Conservation (phyloP, 2,113 vertebrate species). For the Diphyllodes magnificus region DNA sequence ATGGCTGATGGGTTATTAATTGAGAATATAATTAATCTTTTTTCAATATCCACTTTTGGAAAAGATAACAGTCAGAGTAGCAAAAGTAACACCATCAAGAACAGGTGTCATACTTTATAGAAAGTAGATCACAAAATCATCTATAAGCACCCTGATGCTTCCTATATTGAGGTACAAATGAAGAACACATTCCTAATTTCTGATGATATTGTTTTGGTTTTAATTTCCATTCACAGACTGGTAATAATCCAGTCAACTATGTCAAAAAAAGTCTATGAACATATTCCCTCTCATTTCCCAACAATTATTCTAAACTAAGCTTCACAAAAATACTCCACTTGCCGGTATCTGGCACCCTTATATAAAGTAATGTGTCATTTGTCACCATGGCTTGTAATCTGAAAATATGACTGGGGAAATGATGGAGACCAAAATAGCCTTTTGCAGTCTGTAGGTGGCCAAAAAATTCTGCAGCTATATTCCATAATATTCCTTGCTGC, state of each 20-base stretch:
- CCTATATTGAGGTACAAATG: neutral
- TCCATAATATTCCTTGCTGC: neutral
- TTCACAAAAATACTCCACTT: neutral
- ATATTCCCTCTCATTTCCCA: neutral
- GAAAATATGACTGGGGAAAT: conserved; percentile 21
- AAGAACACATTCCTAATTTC: neutral
- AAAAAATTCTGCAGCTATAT: neutral
- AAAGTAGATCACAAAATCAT: neutral
- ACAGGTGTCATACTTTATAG: neutral
- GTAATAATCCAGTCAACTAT: neutral
- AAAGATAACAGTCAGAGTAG: neutral
- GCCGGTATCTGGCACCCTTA: neutral
- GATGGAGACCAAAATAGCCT: conserved; percentile 26
- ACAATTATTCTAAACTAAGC: neutral
- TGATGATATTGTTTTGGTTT: neutral
- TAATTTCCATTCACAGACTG: neutral
- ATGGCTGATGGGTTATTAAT: neutral
- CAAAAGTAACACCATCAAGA: neutral
- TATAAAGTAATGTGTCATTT: conserved; percentile 31
- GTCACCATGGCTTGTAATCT: neutral
- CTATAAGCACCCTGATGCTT: neutral
- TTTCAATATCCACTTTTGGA: neutral
- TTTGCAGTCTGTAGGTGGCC: conserved; percentile 9
- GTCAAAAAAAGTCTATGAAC: neutral
- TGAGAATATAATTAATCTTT: neutral